These are phyloP conservation scores for Halictus rubicundus DNA, from an alignment of 1,140 invertebrate species.

Conservation along the genomic window DNA sequence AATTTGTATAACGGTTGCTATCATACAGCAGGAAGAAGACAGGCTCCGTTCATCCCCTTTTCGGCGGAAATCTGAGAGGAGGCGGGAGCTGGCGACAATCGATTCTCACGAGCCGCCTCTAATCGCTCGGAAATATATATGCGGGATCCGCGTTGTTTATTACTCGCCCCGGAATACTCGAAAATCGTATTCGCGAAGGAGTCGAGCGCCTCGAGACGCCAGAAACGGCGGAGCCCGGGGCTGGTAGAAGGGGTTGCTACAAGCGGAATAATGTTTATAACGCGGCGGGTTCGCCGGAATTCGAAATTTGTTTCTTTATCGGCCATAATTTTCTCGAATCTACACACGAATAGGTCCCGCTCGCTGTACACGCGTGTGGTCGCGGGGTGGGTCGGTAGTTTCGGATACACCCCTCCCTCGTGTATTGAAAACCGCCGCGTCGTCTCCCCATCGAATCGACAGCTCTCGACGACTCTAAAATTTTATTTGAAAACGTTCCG, in stretches of 20 bases:
- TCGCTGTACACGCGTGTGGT: constrained; percentile 44
- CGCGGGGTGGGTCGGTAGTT: constrained; percentile 30
- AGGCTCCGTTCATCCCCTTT: neutral
- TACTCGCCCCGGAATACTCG: constrained; percentile 67
- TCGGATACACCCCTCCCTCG: constrained; percentile 45
- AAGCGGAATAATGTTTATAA: constrained; percentile 76
- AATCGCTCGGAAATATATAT: constrained; percentile 67
- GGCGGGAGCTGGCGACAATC: neutral
- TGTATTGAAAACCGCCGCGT: constrained; percentile 68
- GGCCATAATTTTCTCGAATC: constrained; percentile 79
- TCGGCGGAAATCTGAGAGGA: constrained; percentile 17
- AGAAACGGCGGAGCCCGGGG: constrained; percentile 39
- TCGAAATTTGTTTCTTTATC: constrained; percentile 80
- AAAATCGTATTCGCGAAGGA: constrained; percentile 68
- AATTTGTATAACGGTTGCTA: too few species aligned
- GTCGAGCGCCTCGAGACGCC: constrained; percentile 60
- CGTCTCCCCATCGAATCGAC: constrained; percentile 52
- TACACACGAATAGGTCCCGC: constrained; percentile 74
- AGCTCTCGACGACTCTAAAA: constrained; percentile 72
- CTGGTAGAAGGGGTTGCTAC: constrained; percentile 60
- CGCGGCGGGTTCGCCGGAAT: constrained; percentile 69
- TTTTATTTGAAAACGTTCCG: constrained; percentile 69
- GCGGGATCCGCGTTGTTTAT: constrained; percentile 70
- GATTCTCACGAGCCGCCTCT: constrained; percentile 36
- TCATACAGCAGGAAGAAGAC: too few species aligned